Evolutionary conservation across 2,113 vertebrate genomes (phyloP).

Genomic region (Zeus faber): DNA sequence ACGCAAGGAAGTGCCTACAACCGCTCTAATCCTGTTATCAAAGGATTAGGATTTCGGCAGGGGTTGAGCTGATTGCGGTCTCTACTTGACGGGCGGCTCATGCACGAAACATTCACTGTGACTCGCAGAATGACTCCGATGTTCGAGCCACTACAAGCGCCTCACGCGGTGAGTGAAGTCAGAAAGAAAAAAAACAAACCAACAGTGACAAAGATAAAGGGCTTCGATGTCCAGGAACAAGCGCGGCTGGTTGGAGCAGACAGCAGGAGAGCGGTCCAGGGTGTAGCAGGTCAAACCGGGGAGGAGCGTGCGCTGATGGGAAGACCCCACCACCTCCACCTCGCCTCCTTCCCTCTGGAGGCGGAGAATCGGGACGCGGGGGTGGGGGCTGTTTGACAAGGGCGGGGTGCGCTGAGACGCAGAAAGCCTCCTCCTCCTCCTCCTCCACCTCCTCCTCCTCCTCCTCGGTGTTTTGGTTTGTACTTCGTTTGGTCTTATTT

Average conservation of each 20-base stretch:
- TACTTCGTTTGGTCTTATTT: slow-evolving; percentile 45
- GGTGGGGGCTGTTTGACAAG: slow-evolving; percentile 52
- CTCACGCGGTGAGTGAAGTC: slow-evolving; percentile 24
- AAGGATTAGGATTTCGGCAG: too few species aligned
- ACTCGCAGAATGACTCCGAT: slow-evolving; percentile 38
- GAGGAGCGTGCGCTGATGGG: too few species aligned
- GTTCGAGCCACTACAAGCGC: slow-evolving; percentile 14
- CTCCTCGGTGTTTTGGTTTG: slow-evolving; percentile 21
- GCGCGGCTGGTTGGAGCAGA: too few species aligned
- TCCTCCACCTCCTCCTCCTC: too few species aligned
- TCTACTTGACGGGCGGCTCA: slow-evolving; percentile 55
- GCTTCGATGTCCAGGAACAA: too few species aligned
- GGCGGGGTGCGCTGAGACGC: slow-evolving; percentile 29
- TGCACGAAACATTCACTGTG: slow-evolving; percentile 47
- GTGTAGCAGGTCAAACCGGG: too few species aligned
- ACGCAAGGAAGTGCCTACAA: slow-evolving; percentile 27
- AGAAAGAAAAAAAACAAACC: slow-evolving; percentile 19
- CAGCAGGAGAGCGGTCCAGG: too few species aligned
- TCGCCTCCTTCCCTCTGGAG: too few species aligned
- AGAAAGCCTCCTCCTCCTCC: too few species aligned
- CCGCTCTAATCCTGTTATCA: slow-evolving; percentile 48
- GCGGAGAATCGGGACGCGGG: too few species aligned
- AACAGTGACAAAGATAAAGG: too few species aligned
- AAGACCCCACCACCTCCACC: too few species aligned
- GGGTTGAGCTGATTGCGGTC: slow-evolving; percentile 47